Conservation (phyloP, 2,888 invertebrate genomes). For the Hemicrepidius hirtus region DNA sequence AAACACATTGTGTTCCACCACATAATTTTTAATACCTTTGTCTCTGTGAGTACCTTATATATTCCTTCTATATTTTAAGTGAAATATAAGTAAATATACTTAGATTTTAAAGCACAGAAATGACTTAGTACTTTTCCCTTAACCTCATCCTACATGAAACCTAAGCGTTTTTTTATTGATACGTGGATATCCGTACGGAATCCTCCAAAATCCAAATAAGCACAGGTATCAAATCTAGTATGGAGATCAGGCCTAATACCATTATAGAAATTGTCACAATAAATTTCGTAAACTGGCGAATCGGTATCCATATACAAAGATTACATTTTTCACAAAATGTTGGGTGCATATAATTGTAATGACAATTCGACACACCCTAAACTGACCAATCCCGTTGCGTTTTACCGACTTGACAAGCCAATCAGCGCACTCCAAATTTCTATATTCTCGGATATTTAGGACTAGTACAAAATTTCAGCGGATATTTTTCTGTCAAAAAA, state of each 20-base stretch:
- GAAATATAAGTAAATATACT: too few species aligned
- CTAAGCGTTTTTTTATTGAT: constrained; percentile 62
- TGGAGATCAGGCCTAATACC: too few species aligned
- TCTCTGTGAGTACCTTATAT: constrained; percentile 52
- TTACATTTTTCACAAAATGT: constrained; percentile 44
- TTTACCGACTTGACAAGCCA: too few species aligned
- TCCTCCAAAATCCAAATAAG: constrained; percentile 47
- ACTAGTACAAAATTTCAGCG: too few species aligned
- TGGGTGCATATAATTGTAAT: constrained; percentile 52
- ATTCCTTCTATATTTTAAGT: constrained; percentile 58
- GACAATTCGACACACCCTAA: too few species aligned
- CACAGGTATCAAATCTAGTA: constrained; percentile 61
- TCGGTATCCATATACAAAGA: constrained; percentile 56
- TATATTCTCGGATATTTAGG: too few species aligned
- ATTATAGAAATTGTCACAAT: too few species aligned
- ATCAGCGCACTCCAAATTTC: too few species aligned
- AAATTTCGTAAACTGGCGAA: too few species aligned
- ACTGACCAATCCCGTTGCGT: too few species aligned
- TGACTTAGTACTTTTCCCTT: too few species aligned
- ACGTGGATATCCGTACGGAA: constrained; percentile 52
- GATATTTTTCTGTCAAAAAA: too few species aligned
- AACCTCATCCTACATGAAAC: constrained; percentile 65
- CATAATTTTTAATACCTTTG: constrained; percentile 48
- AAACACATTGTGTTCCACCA: constrained; percentile 49
- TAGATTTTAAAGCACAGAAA: constrained; percentile 55